Base-by-base conservation (phyloP, 2,113 vertebrate genomes). In the Archilochus colubris region DNA sequence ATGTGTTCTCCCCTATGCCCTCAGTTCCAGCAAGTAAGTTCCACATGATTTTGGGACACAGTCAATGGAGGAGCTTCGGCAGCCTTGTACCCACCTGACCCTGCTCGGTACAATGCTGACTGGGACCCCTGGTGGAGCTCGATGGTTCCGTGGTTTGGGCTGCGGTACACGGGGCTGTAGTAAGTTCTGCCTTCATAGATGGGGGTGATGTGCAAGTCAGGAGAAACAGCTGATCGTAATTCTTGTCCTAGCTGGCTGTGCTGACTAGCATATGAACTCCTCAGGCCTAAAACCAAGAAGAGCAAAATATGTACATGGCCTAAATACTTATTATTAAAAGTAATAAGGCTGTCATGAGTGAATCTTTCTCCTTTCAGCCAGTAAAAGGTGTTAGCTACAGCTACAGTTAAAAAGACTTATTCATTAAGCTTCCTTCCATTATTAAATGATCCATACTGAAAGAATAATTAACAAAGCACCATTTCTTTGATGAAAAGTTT, bases 151-250 rank as follows among this genome's bases (percentile, higher is more conserved):
- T 99, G 98, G 82, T 95, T 99, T 18, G 99, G 98, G 88, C 99
- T 99, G 46, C 98, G 98, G 96, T 99, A 99, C 78, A 99, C 95
- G 0, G 99, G 99, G 33, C 99, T 98, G 93, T 99, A 99, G 92
- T 98, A 99, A 3, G 99, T 98, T 88, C 98, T 98, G 79, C 99
- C 99, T 97, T 99, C 99, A 10, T 99, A 99, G 94, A 99, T 99
- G 16, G 99, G 99, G 28, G 98, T 98, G 76, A 99, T 99, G 95
- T 99, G 99, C 93, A 99, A 83, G 85, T 99, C 99, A 0, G 99
- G 99, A 91, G 99, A 99, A 69, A 99, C 97, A 7, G 98, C n/a
- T 4, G 99, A 98, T 55, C 99, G 98, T 16, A 99, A 73, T 43
- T 99, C 99, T 78, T 98, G 98, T 22, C 98, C 99, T 38, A 99